Conservation (phyloP, 2,797 vertebrate genomes). For the Microcaecilia unicolor region DNA sequence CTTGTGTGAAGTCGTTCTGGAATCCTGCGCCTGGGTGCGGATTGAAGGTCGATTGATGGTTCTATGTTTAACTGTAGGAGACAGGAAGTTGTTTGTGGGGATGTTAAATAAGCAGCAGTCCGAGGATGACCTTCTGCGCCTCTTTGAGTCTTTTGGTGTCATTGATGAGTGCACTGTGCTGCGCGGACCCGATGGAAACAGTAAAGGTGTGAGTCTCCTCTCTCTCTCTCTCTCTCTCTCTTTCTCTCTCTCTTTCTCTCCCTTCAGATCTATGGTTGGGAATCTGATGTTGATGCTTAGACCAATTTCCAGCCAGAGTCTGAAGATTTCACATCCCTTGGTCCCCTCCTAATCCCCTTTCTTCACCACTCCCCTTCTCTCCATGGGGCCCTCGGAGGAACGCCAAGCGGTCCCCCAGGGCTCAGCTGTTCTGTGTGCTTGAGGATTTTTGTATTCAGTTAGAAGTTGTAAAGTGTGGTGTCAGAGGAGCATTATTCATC, state of each 20-base stretch:
- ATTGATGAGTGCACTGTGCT: constrained; percentile 97
- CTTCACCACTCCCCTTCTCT: constrained; percentile 9
- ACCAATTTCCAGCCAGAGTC: too few species aligned
- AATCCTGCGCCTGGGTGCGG: too few species aligned
- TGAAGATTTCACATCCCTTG: too few species aligned
- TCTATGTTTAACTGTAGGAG: constrained; percentile 80
- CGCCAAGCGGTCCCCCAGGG: too few species aligned
- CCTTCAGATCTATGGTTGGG: too few species aligned
- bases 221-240: constrained; percentile 13
- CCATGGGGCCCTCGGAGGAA: constrained; percentile 10
- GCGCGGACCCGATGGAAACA: constrained; percentile 93
- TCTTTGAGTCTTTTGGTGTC: constrained; percentile 95
- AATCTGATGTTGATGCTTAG: too few species aligned
- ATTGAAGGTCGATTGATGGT: too few species aligned
- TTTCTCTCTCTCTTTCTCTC: constrained; percentile 13
- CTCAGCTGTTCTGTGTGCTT: too few species aligned
- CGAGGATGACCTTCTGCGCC: constrained; percentile 92
- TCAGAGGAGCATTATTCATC: too few species aligned
- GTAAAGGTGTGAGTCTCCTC: constrained; percentile 79
- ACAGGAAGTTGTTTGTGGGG: constrained; percentile 98
- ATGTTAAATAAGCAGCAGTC: constrained; percentile 99
- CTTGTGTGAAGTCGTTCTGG: too few species aligned
- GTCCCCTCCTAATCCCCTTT: constrained; percentile 6
- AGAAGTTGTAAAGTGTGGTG: too few species aligned
- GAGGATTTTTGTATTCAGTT: too few species aligned